Base-by-base conservation (phyloP, 2,797 vertebrate genomes). In the Malurus leucopterus region DNA sequence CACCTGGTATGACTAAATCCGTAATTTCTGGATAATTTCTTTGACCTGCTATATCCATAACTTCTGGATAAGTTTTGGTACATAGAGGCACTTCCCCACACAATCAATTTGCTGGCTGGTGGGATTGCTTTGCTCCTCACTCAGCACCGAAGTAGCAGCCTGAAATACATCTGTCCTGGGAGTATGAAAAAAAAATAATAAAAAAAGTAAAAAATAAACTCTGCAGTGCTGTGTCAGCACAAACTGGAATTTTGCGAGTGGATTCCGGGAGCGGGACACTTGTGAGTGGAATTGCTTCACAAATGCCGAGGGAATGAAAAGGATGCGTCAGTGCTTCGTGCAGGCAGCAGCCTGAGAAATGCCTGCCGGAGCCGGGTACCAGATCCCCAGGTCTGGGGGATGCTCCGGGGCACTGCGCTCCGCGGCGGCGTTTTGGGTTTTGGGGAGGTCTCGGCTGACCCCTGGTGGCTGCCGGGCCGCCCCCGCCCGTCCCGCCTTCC, bases 381-480 rank as follows among this genome's bases (percentile, higher is more conserved):
- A 3, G 1, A 3, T 2, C 9, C 20, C 4, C 32, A 4, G 15
- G 1, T 4, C 12, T 0, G 17, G 40, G 21, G 9, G 14, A 36
- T 7, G 8, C n/a, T n/a, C 8, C 17, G 30, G 34, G 11, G 13
- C 44, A 0, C 3, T 11, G 11, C 9, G 58, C 1, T 41, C 18
- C 2, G 44, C 30, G 14, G 54, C 17, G 4, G 13, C 21, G 15
- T 0, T 57, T 62, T 47, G 40, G 34, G 14, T 0, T 57, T 62
- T 47, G 40, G 34, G 75, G 85, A 30, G 80, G 85, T 71, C 71
- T 86, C 59, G 77, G 43, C 83, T 82, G 91, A 78, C 91, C 89
- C 59, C 91, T 86, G 68, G 44, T 8, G 85, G 85, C 71, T 9
- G 43, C 29, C 2, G n/a, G 5, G 47, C 76, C 6, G 13, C n/a